A percentile compares a stretch with the other conserved stretches of the same genome.
Conservation (phyloP, 2,888 invertebrate genomes). For the Vannuccia rotundouncinata region DNA sequence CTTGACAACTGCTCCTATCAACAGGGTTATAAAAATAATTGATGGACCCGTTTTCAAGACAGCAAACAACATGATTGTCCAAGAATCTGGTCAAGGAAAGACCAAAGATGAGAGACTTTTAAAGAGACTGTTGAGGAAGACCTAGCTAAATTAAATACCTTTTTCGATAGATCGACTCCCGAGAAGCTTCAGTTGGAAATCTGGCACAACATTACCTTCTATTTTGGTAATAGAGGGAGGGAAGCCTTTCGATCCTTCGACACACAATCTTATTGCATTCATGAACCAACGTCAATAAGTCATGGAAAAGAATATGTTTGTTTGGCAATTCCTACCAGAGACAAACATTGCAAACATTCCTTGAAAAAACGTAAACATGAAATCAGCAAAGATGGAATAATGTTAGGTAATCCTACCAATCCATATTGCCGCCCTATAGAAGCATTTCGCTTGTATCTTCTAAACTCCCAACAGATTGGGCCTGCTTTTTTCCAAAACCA, state of each 20-base stretch:
- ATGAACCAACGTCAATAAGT: slow-evolving; percentile 20
- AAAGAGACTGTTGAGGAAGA: slow-evolving; percentile 17
- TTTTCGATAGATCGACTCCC: slow-evolving; percentile 20
- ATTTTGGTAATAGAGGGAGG: slow-evolving; percentile 26
- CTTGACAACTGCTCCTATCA: slow-evolving; percentile 14
- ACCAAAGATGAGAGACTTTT: slow-evolving; percentile 4
- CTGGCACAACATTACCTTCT: slow-evolving; percentile 18
- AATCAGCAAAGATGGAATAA: slow-evolving; percentile 11
- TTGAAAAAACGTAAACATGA: slow-evolving; percentile 15
- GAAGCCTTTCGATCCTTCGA: slow-evolving; percentile 23
- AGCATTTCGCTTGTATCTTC: slow-evolving; percentile 26
- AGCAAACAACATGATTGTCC: slow-evolving; percentile 23
- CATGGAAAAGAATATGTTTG: slow-evolving; percentile 23
- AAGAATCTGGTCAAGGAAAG: background rate
- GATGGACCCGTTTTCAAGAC: slow-evolving; percentile 16
- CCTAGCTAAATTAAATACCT: slow-evolving; percentile 13
- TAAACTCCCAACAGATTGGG: slow-evolving; percentile 20
- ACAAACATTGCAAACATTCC: background rate
- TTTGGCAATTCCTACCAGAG: slow-evolving; percentile 13
- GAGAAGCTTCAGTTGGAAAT: slow-evolving; percentile 23
- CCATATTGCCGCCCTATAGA: background rate
- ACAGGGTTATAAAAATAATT: background rate
- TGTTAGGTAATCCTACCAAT: slow-evolving; percentile 12
- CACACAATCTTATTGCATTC: slow-evolving; percentile 13
- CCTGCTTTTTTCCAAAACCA: slow-evolving; percentile 17